These are phyloP conservation scores for Thamnophis sirtalis DNA, from an alignment of 2,113 vertebrate species.

Conservation along the genomic window DNA sequence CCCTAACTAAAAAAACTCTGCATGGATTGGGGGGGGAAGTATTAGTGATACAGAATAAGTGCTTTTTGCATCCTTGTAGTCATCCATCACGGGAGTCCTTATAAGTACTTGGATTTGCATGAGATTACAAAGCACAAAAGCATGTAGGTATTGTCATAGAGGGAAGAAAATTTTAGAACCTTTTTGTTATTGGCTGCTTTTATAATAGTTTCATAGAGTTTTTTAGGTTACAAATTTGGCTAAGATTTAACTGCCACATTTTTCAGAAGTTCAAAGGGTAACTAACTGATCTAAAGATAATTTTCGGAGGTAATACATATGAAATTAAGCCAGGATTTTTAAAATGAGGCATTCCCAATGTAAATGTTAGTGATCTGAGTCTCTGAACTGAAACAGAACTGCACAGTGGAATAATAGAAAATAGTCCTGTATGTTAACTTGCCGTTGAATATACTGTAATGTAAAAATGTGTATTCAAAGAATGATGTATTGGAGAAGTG, in stretches of 20 bases:
- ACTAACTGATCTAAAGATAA: neutral
- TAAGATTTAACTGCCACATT: neutral
- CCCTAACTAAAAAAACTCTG: neutral
- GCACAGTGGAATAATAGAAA: neutral
- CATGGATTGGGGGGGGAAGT: neutral
- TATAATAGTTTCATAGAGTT: neutral
- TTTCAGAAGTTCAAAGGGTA: neutral
- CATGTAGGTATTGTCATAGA: neutral
- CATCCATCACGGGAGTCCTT: neutral
- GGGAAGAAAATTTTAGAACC: neutral
- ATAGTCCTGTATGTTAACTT: neutral
- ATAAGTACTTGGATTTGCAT: neutral
- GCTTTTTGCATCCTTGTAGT: neutral
- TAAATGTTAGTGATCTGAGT: neutral
- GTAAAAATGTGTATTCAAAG: neutral
- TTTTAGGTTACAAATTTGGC: neutral
- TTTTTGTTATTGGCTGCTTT: neutral
- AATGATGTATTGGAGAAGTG: neutral
- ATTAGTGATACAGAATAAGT: neutral
- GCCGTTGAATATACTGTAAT: neutral
- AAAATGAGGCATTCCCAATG: neutral
- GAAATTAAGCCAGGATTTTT: neutral
- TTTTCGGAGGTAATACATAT: neutral
- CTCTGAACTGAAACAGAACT: neutral
- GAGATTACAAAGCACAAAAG: neutral